Conservation (phyloP, 2,888 invertebrate genomes). For the Desoria tigrina region DNA sequence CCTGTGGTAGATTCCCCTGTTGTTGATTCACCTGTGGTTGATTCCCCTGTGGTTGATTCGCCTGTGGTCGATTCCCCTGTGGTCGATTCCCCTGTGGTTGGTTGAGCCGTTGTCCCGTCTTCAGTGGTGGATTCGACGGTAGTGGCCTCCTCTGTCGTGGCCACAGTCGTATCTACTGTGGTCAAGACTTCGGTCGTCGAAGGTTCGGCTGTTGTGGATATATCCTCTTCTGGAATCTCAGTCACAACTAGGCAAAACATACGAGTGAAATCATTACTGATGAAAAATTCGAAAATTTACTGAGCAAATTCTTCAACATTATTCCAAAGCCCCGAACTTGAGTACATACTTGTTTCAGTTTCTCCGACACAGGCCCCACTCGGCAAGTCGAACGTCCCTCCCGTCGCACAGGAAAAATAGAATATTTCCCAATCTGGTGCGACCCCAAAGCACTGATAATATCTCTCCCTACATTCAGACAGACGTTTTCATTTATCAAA, state of each 20-base stretch:
- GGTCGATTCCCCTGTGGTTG: background rate
- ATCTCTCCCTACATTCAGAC: background rate
- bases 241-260: background rate
- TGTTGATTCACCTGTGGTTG: background rate
- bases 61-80: conserved; percentile 1
- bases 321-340: background rate
- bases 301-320: background rate
- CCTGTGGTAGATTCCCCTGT: background rate
- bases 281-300: too few species aligned
- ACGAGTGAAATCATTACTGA: background rate
- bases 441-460: conserved; percentile 2
- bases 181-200: background rate
- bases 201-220: conserved; percentile 13
- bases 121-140: background rate
- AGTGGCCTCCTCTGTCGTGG: background rate
- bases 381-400: background rate
- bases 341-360: background rate
- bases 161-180: background rate
- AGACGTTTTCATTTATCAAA: background rate
- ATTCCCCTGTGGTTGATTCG: background rate
- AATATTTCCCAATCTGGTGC: background rate
- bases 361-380: conserved; percentile 4
- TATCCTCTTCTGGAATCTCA: background rate
- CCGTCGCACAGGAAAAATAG: background rate
- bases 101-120: background rate